These are phyloP conservation scores for Chloebia gouldiae DNA, from an alignment of 2,113 vertebrate genomes.

Conservation along the genomic window DNA sequence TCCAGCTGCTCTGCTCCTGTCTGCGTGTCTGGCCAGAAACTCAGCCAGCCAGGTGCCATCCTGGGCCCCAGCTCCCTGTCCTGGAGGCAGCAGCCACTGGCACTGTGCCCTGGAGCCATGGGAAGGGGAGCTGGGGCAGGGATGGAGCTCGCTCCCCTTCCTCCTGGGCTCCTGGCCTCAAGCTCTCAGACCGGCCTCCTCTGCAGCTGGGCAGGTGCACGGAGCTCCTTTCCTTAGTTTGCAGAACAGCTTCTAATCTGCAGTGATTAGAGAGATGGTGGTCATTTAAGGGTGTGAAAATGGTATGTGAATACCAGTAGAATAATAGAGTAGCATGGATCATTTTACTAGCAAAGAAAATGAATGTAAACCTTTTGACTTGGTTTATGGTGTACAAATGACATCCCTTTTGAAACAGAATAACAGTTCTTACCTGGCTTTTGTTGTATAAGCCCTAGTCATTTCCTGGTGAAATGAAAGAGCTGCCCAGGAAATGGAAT, in stretches of 20 bases:
- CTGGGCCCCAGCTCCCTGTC: background rate
- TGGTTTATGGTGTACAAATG: background rate
- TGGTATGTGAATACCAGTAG: background rate
- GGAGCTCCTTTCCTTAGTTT: background rate
- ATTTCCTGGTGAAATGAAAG: background rate
- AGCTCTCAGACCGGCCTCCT: accelerated
- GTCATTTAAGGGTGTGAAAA: background rate
- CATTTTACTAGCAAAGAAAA: background rate
- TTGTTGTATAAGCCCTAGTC: background rate
- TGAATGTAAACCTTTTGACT: background rate
- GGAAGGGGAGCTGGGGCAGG: background rate
- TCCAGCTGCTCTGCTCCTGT: background rate
- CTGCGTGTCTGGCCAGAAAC: accelerated
- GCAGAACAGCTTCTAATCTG: background rate
- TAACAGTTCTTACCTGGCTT: background rate
- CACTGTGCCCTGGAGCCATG: accelerated
- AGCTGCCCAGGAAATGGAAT: background rate
- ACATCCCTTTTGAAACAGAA: background rate
- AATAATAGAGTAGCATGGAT: background rate
- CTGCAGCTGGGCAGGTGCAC: background rate
- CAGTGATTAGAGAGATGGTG: background rate
- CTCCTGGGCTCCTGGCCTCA: background rate
- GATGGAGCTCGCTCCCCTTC: accelerated
- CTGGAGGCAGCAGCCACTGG: accelerated
- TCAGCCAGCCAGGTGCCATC: accelerated